Evolutionary conservation across 2,797 vertebrate genomes (phyloP).

Genomic region (Rousettus madagascariensis): DNA sequence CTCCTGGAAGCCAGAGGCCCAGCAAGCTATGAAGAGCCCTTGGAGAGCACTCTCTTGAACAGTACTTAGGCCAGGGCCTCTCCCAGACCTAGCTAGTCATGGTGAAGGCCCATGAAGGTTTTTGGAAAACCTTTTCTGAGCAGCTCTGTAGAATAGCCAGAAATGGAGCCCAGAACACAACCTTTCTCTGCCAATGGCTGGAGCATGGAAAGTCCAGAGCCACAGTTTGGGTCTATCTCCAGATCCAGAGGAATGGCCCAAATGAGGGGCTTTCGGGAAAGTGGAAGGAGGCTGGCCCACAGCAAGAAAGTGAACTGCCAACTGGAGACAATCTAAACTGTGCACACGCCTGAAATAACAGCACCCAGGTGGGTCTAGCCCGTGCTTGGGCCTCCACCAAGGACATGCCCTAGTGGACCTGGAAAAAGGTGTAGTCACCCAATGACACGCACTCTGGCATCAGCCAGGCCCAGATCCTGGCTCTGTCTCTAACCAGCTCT

Average conservation of each 20-base stretch:
- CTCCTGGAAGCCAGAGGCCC: not conserved
- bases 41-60: not conserved
- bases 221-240: not conserved
- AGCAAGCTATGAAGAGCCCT: accelerated
- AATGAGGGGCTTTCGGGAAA: not conserved
- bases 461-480: not conserved
- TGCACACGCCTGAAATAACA: not conserved
- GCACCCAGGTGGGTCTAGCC: not conserved
- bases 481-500: not conserved
- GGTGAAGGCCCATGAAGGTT: too few species aligned
- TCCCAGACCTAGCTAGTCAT: not conserved
- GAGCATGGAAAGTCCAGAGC: not conserved
- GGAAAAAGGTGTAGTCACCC: not conserved
- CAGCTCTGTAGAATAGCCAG: not conserved
- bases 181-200: not conserved
- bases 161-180: not conserved
- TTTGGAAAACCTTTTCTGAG: not conserved
- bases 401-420: not conserved
- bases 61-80: not conserved
- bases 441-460: not conserved
- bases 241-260: not conserved
- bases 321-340: not conserved
- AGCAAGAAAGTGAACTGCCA: not conserved
- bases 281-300: not conserved
- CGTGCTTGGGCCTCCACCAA: accelerated